A percentile compares a stretch with the other conserved stretches of the same genome.
Evolutionary conservation across 1,140 invertebrate species (phyloP).

Genomic region (Acyrthosiphon pisum): DNA sequence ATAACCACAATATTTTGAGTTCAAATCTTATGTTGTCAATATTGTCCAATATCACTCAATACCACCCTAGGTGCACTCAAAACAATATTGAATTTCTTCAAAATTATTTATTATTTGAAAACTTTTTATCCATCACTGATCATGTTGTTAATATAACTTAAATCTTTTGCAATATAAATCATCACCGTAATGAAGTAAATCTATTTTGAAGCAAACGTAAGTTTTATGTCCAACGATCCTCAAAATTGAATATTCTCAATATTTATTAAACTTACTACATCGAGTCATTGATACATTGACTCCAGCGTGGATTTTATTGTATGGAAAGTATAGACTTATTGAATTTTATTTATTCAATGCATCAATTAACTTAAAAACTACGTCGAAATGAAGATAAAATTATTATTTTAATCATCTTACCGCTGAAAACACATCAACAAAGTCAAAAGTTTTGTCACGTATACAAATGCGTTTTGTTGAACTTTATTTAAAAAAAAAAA

Average conservation of each 20-base stretch:
- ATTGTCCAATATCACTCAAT: not conserved
- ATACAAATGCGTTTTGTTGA: not conserved
- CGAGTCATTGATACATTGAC: not conserved
- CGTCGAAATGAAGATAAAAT: not conserved
- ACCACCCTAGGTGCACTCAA: not conserved
- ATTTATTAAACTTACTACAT: not conserved
- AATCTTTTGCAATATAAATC: not conserved
- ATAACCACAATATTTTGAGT: not conserved
- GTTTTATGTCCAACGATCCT: not conserved
- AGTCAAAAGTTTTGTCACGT: not conserved
- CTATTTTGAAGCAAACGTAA: not conserved
- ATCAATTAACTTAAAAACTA: not conserved
- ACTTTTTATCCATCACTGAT: not conserved
- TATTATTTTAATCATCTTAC: not conserved
- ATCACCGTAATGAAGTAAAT: not conserved
- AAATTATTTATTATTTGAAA: conserved; percentile 11
- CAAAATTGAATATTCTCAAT: not conserved
- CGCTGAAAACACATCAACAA: not conserved
- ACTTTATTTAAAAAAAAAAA: not conserved
- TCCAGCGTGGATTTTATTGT: not conserved
- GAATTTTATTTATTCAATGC: not conserved
- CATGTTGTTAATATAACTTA: conserved; percentile 1
- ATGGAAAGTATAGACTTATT: not conserved
- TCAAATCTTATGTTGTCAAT: not conserved
- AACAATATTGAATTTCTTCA: not conserved